phyloP scores from a whole-genome alignment of 2,888 invertebrate genomes.

The Drosophila hamatofila region DNA sequence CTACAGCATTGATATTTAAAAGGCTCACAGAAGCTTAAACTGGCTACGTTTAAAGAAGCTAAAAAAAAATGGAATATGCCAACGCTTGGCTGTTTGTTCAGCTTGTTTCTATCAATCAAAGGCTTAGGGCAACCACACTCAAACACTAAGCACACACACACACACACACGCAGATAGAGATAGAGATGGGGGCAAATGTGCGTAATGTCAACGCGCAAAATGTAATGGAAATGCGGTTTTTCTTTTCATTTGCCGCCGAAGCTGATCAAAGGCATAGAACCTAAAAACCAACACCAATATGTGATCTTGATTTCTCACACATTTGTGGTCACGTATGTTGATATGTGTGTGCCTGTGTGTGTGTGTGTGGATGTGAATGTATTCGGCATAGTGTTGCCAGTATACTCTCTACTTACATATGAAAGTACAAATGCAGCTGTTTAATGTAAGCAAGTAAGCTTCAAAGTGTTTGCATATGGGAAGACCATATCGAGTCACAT shows the following conservation, averaged over 20 bases:
- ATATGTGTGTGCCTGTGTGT: background rate
- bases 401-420: background rate
- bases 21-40: constrained; percentile 11
- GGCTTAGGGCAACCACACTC: constrained; percentile 47
- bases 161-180: background rate
- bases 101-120: constrained; percentile 74
- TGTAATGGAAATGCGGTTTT: constrained; percentile 76
- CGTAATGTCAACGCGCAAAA: constrained; percentile 32
- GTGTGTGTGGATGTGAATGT: background rate
- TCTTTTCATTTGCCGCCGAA: constrained; percentile 63
- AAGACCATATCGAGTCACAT: background rate
- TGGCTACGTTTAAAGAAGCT: constrained; percentile 20
- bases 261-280: constrained; percentile 64
- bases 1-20: constrained; percentile 34
- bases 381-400: background rate
- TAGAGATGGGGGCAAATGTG: background rate
- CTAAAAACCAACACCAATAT: constrained; percentile 50
- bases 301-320: constrained; percentile 35
- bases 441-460: background rate
- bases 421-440: background rate
- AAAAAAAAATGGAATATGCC: constrained; percentile 36
- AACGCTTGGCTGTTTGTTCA: constrained; percentile 52
- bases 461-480: background rate
- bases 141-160: constrained; percentile 11
- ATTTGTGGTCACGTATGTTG: constrained; percentile 11